phyloP scores from a whole-genome alignment of 2,113 vertebrate genomes.

The Stigmatopora argus region DNA sequence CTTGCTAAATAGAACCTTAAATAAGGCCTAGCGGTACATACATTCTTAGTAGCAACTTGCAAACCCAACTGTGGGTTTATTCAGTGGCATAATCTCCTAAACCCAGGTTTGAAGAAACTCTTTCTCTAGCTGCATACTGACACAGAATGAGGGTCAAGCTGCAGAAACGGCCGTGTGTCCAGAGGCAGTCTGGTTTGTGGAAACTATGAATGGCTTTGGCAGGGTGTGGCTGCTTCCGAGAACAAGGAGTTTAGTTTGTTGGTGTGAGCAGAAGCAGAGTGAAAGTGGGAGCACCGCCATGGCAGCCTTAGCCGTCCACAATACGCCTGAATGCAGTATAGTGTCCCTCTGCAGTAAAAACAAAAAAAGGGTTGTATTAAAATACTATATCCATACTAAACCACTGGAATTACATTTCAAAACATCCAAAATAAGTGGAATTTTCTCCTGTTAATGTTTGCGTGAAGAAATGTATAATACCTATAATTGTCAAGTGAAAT shows the following conservation, averaged over 20 bases:
- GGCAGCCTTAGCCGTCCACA: slow-evolving; percentile 11
- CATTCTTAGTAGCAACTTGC: background rate
- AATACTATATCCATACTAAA: background rate
- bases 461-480: background rate
- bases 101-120: background rate
- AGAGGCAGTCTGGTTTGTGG: slow-evolving; percentile 31
- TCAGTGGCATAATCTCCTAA: slow-evolving; percentile 6
- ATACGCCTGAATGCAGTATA: slow-evolving; percentile 10
- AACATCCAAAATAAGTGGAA: background rate
- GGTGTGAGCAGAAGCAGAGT: slow-evolving; percentile 20
- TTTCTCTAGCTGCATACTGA: slow-evolving; percentile 1
- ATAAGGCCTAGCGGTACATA: background rate
- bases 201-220: slow-evolving; percentile 45
- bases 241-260: slow-evolving; percentile 20
- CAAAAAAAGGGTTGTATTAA: background rate
- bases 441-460: background rate
- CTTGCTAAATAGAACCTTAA: background rate
- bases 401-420: background rate
- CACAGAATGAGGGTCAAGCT: slow-evolving; percentile 13
- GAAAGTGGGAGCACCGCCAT: slow-evolving; percentile 34
- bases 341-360: background rate
- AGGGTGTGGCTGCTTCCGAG: slow-evolving; percentile 52
- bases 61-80: background rate
- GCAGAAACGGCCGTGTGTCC: slow-evolving; percentile 11
- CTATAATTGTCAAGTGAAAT: background rate